Evolutionary conservation across 2,113 vertebrate species (phyloP).

Genomic region (Etia nguti): DNA sequence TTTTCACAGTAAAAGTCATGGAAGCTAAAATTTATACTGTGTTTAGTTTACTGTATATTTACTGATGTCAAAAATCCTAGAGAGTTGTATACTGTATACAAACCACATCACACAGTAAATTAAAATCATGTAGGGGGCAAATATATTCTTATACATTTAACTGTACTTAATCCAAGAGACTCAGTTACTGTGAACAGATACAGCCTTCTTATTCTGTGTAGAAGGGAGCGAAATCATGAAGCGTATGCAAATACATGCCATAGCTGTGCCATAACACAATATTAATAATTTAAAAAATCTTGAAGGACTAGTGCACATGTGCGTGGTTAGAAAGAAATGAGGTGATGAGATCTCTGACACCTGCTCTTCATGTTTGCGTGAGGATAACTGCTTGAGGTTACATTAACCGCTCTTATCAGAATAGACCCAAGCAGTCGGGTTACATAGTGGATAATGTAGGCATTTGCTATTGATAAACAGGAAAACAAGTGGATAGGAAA

Average conservation of each 20-base stretch:
- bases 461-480: too few relatives aligned
- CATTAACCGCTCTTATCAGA: not conserved
- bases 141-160: not conserved
- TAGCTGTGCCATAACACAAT: not conserved
- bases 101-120: not conserved
- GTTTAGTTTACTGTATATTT: not conserved
- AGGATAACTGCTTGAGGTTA: not conserved
- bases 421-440: not conserved
- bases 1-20: not conserved
- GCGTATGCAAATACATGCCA: not conserved
- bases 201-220: not conserved
- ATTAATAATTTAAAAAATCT: fast-evolving
- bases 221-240: not conserved
- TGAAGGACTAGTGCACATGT: not conserved
- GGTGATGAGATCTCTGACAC: not conserved
- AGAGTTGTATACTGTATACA: not conserved
- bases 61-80: not conserved
- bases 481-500: not conserved
- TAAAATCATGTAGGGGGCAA: not conserved
- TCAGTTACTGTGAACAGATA: not conserved
- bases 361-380: not conserved
- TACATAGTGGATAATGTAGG: not conserved
- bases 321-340: not conserved
- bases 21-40: not conserved
- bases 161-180: not conserved